Percentiles rank a stretch among this genome's conserved stretches.
Conservation (phyloP, 2,797 vertebrate species). For the Momotus momota region DNA sequence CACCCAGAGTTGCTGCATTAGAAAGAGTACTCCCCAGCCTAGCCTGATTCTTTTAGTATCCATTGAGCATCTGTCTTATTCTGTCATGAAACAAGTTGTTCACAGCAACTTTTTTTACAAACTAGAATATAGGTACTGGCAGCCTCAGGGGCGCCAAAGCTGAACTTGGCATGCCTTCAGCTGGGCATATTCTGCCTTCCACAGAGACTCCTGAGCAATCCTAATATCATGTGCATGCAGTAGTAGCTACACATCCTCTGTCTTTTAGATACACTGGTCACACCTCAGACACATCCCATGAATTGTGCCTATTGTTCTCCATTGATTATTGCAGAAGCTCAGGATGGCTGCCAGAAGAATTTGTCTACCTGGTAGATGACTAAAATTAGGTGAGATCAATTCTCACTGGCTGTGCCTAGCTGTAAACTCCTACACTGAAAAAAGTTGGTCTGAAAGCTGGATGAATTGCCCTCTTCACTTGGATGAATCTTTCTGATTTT, state of each 20-base stretch:
- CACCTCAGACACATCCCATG: background rate
- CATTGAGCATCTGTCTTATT: background rate
- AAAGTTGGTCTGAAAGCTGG: background rate
- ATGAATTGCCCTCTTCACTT: background rate
- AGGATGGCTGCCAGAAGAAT: background rate
- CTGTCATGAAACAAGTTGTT: background rate
- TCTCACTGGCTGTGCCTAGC: background rate
- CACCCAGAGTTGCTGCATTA: background rate
- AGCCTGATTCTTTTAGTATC: background rate
- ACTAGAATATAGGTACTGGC: background rate
- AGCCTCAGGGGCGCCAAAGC: background rate
- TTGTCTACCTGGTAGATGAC: background rate
- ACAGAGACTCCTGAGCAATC: background rate
- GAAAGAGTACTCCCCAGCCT: background rate
- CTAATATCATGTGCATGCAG: rapidly evolving
- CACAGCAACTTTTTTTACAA: background rate
- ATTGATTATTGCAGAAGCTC: background rate
- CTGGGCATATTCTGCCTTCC: background rate
- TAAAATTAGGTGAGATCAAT: background rate
- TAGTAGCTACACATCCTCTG: background rate
- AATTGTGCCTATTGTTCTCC: background rate
- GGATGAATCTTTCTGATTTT: background rate
- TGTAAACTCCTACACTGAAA: background rate
- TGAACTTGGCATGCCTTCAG: background rate
- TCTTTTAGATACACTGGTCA: background rate